These are phyloP conservation scores for Spongilla lacustris DNA, from an alignment of 37 sponge, comb jelly and placozoan genomes.

Conservation along the genomic window DNA sequence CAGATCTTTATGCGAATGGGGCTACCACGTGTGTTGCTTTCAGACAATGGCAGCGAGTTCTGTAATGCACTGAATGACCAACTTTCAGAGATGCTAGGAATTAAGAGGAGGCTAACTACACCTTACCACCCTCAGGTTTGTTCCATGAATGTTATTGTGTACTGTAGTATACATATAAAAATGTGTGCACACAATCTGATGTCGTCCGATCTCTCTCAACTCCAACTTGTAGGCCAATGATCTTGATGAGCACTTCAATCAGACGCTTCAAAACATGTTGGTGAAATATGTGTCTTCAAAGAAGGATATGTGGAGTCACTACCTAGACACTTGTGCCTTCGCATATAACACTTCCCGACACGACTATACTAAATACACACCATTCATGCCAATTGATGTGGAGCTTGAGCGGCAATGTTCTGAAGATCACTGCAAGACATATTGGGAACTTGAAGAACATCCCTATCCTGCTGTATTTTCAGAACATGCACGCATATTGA, in stretches of 20 bases:
- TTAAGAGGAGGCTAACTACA: no score
- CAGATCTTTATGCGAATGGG: conserved; percentile 75
- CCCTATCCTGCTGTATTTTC: background rate
- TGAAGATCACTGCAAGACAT: conserved; percentile 9
- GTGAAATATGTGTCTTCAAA: conserved; percentile 58
- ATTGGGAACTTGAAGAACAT: background rate
- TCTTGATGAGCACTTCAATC: conserved; percentile 67
- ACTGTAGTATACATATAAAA: background rate
- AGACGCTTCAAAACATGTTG: conserved; percentile 70
- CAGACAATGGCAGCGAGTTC: conserved; percentile 64
- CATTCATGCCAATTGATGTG: conserved; percentile 78
- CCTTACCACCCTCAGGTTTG: conserved; percentile 71
- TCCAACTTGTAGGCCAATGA: conserved; percentile 58
- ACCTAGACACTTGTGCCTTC: conserved; percentile 70
- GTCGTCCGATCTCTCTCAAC: no score
- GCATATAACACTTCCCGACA: conserved; percentile 78
- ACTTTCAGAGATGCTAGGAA: conserved; percentile 28
- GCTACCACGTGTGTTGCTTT: conserved; percentile 47
- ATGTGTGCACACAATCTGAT: background rate
- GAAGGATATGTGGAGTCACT: conserved; percentile 47
- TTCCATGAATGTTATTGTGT: background rate
- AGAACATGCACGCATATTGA: conserved; percentile 12
- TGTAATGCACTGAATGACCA: conserved; percentile 41
- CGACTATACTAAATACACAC: conserved; percentile 66
- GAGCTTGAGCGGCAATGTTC: conserved; percentile 13